phyloP scores from a whole-genome alignment of 2,797 vertebrate genomes.

The Clamator glandarius region DNA sequence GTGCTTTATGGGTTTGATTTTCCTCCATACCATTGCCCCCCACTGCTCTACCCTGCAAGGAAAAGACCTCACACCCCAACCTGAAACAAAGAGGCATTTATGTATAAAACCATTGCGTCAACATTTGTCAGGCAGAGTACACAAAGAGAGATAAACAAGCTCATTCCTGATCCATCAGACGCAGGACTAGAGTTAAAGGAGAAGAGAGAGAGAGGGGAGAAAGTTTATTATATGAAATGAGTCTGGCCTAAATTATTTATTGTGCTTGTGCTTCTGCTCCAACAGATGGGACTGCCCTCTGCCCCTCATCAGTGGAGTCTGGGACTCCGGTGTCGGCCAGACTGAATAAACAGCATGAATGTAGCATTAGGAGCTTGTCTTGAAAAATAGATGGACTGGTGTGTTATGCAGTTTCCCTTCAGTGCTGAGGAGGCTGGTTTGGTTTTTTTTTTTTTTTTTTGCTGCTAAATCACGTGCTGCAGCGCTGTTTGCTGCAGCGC shows the following conservation, averaged over 20 bases:
- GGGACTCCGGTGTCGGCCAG: not conserved
- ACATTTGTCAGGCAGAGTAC: not conserved
- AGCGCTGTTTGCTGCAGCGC: not conserved
- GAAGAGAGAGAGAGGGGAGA: not conserved
- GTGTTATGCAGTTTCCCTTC: not conserved
- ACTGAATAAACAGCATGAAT: not conserved
- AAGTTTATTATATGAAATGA: not conserved
- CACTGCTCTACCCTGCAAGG: not conserved
- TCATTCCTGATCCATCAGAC: not conserved
- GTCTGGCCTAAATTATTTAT: not conserved
- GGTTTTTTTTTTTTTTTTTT: too few relatives aligned
- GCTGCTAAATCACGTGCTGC: not conserved
- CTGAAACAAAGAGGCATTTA: not conserved
- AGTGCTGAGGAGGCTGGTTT: not conserved
- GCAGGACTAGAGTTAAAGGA: not conserved
- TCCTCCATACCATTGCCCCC: rapidly evolving
- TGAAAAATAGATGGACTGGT: not conserved
- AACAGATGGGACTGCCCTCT: not conserved
- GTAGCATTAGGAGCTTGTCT: not conserved
- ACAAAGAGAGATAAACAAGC: not conserved
- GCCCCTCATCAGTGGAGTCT: not conserved
- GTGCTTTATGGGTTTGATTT: slow-evolving; percentile 22
- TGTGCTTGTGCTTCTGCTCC: not conserved
- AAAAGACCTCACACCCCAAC: not conserved
- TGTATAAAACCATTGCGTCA: not conserved